Conservation (phyloP, 2,113 vertebrate genomes). For the Ptychochromis oligacanthus region DNA sequence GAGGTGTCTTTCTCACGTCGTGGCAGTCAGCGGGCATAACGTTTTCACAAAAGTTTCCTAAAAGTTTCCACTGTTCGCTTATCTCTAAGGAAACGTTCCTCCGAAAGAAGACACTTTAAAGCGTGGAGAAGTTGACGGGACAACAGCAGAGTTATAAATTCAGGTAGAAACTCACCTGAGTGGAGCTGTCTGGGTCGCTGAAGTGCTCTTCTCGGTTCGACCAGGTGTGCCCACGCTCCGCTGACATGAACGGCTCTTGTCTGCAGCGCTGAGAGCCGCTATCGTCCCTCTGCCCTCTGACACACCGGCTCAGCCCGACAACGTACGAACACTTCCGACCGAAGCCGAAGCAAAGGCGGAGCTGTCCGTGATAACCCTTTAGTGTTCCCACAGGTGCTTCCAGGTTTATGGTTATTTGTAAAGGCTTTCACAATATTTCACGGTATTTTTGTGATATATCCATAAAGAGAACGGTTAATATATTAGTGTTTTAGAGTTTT, state of each 20-base stretch:
- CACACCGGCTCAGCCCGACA: constrained; percentile 12
- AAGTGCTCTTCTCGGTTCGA: constrained; percentile 7
- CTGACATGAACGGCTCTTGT: constrained; percentile 44
- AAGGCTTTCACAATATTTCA: background rate
- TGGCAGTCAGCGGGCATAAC: background rate
- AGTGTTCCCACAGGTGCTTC: background rate
- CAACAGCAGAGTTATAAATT: fast-evolving
- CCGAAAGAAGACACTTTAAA: background rate
- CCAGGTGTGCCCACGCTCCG: constrained; percentile 69
- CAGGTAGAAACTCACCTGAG: constrained; percentile 67
- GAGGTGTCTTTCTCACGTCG: background rate
- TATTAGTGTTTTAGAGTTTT: background rate
- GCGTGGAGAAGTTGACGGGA: background rate
- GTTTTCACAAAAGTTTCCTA: background rate
- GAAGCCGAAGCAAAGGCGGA: constrained; percentile 24
- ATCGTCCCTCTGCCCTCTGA: constrained; percentile 52
- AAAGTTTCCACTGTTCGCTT: background rate
- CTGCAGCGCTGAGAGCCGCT: constrained; percentile 12
- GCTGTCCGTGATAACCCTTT: background rate
- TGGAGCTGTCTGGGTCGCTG: background rate
- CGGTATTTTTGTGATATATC: background rate
- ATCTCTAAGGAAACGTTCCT: background rate
- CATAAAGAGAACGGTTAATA: background rate
- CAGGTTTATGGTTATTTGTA: background rate
- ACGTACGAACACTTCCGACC: constrained; percentile 52